These are phyloP conservation scores for Creontiades dilutus DNA, from an alignment of 2,888 invertebrate genomes.

Conservation along the genomic window DNA sequence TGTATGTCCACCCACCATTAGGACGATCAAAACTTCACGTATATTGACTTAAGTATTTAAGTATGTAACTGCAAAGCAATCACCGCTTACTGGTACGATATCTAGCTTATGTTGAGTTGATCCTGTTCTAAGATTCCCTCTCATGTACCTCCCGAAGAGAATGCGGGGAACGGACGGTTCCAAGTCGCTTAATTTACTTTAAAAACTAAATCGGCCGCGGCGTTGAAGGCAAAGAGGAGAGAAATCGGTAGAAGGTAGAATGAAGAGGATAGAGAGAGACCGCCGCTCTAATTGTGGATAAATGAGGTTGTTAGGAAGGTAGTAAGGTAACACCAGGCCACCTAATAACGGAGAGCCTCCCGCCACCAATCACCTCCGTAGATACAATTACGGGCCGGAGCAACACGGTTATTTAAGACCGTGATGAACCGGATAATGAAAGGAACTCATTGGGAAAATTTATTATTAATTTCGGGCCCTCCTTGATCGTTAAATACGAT, in stretches of 20 bases:
- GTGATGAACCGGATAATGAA: constrained; percentile 32
- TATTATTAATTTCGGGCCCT: constrained; percentile 22
- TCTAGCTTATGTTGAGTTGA: not conserved
- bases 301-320: constrained; percentile 63
- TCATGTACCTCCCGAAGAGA: not conserved
- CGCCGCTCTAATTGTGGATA: constrained; percentile 58
- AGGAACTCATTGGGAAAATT: constrained; percentile 14
- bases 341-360: constrained; percentile 41
- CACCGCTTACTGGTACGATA: too few species aligned
- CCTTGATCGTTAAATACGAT: not conserved
- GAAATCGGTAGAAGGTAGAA: not conserved
- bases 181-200: constrained; percentile 62
- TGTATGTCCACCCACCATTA: too few species aligned
- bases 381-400: constrained; percentile 29
- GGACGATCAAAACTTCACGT: too few species aligned
- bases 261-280: not conserved
- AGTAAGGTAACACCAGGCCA: constrained; percentile 52
- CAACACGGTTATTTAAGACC: constrained; percentile 38
- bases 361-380: constrained; percentile 21
- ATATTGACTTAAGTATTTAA: too few species aligned
- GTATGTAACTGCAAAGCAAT: too few species aligned
- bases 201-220: constrained; percentile 49
- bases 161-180: not conserved
- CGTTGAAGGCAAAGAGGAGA: too few species aligned
- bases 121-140: not conserved